These are phyloP conservation scores for Phyto melanocephala DNA, from an alignment of 2,888 invertebrate species.

Conservation along the genomic window DNA sequence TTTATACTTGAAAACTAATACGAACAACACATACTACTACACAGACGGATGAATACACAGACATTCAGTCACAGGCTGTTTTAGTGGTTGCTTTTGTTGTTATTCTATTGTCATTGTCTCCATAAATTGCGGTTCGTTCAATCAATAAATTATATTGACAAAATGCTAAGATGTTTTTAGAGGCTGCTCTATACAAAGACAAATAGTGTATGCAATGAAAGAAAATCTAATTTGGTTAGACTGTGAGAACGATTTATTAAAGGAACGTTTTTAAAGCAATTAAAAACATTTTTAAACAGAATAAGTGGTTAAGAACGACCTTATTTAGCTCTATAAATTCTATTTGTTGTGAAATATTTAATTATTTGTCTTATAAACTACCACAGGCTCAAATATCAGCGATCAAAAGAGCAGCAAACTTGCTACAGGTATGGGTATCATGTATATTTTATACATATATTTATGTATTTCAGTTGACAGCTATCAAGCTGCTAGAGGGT, in stretches of 20 bases:
- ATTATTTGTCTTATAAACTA: too few species aligned
- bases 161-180: conserved; percentile 36
- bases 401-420: too few species aligned
- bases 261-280: background rate
- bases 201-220: background rate
- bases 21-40: background rate
- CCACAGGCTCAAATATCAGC: too few species aligned
- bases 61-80: conserved; percentile 1
- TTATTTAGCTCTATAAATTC: too few species aligned
- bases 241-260: background rate
- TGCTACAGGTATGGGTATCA: too few species aligned
- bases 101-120: conserved; percentile 49
- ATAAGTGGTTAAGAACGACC: too few species aligned
- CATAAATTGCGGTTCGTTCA: conserved; percentile 54
- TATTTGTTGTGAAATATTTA: too few species aligned
- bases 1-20: background rate
- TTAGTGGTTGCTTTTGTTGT: conserved; percentile 51
- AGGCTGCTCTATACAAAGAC: conserved; percentile 3
- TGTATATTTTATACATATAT: too few species aligned
- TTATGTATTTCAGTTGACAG: too few species aligned
- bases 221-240: background rate
- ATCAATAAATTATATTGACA: conserved; percentile 61
- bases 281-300: too few species aligned
- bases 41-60: background rate
- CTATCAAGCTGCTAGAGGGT: too few species aligned